Evolutionary conservation across 2,888 invertebrate species (phyloP).

Genomic region (Parapristionchus giblindavisi): DNA sequence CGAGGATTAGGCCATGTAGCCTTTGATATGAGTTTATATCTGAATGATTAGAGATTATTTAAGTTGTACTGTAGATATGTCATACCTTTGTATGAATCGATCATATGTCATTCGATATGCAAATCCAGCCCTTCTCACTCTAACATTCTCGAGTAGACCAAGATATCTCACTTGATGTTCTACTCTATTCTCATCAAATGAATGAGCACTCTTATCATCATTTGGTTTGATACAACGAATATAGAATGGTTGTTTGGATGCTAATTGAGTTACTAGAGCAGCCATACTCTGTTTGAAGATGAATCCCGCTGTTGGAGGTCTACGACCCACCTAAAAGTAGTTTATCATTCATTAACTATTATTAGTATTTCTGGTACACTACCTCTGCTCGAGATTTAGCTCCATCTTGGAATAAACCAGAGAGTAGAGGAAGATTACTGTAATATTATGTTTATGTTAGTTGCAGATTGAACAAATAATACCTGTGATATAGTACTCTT

Average conservation of each 20-base stretch:
- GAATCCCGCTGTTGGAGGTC: constrained; percentile 91
- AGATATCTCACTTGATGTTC: constrained; percentile 78
- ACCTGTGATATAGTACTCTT: constrained; percentile 82
- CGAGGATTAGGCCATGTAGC: constrained; percentile 97
- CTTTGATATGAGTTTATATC: constrained; percentile 95
- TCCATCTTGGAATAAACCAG: constrained; percentile 96
- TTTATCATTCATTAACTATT: neutral
- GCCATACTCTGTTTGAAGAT: constrained; percentile 89
- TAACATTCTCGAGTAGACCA: constrained; percentile 91
- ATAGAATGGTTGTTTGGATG: constrained; percentile 82
- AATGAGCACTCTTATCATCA: constrained; percentile 85
- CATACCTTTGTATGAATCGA: constrained; percentile 84
- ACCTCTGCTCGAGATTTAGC: constrained; percentile 79
- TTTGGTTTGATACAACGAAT: constrained; percentile 97
- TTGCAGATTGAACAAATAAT: neutral
- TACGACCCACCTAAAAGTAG: constrained; percentile 84
- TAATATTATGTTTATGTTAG: too few relatives aligned
- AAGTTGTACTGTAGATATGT: neutral
- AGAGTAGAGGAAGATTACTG: constrained; percentile 75
- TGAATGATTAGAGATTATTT: constrained; percentile 61
- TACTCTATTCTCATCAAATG: constrained; percentile 84
- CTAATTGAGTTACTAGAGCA: constrained; percentile 85
- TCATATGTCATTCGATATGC: constrained; percentile 94
- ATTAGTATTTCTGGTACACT: neutral
- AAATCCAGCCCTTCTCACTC: constrained; percentile 94